Conservation (phyloP, 2,113 vertebrate species). For the Aleadryas rufinucha region DNA sequence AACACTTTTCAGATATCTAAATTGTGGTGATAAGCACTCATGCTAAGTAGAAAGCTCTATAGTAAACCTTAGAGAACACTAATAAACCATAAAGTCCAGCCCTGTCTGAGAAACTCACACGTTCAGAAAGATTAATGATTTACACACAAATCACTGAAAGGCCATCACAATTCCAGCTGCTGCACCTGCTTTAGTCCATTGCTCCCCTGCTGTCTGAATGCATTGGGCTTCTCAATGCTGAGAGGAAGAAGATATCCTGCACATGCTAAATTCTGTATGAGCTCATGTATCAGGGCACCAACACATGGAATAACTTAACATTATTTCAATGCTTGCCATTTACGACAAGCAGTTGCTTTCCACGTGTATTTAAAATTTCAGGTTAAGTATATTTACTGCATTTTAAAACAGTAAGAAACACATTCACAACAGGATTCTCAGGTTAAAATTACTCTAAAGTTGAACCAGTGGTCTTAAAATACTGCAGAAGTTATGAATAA, state of each 20-base stretch:
- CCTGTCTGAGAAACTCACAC: neutral
- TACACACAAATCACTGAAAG: neutral
- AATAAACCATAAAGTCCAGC: neutral
- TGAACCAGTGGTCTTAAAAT: neutral
- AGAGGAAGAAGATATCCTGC: neutral
- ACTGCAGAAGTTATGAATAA: neutral
- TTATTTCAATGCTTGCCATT: neutral
- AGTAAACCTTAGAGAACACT: neutral
- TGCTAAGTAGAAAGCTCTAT: neutral
- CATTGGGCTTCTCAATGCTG: neutral
- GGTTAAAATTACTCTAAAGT: neutral
- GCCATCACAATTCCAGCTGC: neutral
- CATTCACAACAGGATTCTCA: neutral
- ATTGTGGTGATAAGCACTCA: neutral
- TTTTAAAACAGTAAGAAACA: neutral
- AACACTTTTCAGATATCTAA: neutral
- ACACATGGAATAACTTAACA: constrained; percentile 32
- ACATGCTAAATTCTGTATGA: neutral
- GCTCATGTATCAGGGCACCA: constrained; percentile 19
- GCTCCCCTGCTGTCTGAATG: constrained; percentile 6
- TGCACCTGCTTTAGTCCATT: constrained; percentile 25
- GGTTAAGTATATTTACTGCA: neutral
- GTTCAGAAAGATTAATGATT: neutral
- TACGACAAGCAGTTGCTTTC: constrained; percentile 4
- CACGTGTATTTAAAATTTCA: neutral